phyloP scores from a whole-genome alignment of 2,888 invertebrate genomes.

The Xanthostigma xanthostigma region DNA sequence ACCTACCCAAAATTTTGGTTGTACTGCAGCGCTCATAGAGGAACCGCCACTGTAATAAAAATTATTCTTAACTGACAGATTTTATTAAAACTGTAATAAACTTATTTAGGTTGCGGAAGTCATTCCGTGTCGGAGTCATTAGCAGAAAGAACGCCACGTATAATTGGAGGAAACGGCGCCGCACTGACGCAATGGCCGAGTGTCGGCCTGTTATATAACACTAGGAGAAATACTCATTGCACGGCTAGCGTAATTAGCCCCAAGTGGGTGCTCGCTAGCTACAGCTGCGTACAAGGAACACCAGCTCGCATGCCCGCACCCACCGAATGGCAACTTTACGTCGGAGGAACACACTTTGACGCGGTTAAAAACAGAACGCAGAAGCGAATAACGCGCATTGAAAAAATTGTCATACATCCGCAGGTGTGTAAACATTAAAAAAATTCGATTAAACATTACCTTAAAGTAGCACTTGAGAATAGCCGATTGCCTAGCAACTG shows the following conservation, averaged over 20 bases:
- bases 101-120: constrained; percentile 28
- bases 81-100: constrained; percentile 1
- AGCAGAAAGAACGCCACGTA: constrained; percentile 25
- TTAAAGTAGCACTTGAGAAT: too few species aligned
- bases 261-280: constrained; percentile 33
- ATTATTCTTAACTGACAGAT: not conserved
- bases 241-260: constrained; percentile 33
- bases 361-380: constrained; percentile 20
- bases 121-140: constrained; percentile 20
- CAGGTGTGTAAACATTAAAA: constrained; percentile 24
- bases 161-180: constrained; percentile 33
- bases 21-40: too few species aligned
- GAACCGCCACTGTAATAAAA: too few species aligned
- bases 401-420: constrained; percentile 36
- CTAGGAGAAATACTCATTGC: constrained; percentile 29
- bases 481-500: too few species aligned
- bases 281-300: constrained; percentile 27
- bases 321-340: constrained; percentile 23
- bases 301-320: constrained; percentile 1
- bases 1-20: too few species aligned
- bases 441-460: not conserved
- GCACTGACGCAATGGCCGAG: constrained; percentile 40
- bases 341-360: constrained; percentile 26
- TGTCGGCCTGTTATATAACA: constrained; percentile 34
- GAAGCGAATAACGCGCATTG: constrained; percentile 23